Base-by-base conservation (phyloP, 2,888 invertebrate species). In the Clunio marinus region DNA sequence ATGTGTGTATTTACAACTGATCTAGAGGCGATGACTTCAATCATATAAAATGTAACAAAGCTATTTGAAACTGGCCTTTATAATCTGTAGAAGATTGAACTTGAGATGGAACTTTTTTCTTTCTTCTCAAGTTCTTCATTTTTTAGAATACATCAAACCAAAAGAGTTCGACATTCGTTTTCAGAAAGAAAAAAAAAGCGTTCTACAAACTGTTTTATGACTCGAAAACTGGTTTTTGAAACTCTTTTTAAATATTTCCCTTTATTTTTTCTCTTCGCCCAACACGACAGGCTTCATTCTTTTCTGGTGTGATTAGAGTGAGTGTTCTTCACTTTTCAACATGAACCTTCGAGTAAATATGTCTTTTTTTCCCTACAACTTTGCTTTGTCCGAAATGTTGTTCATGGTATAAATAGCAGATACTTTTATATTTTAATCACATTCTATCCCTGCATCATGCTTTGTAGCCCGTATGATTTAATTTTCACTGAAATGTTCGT, bases 381-480 rank as follows among this genome's bases (percentile, higher is more conserved):
- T n/a, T n/a, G n/a, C n/a, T n/a, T n/a, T n/a, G n/a, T n/a, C n/a
- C n/a, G n/a, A n/a, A n/a, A 51, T 20, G 10, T 17, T 32, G 35
- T 32, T 32, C 35, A 32, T 32, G 7, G 35, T n/a, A n/a, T n/a
- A n/a, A n/a, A n/a, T n/a, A n/a, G 35, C 35, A 32, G 35, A n/a
- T 51, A 3, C 58, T 24, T 27, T n/a, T 25, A 58, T 17, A 27
- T 15, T 24, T 58, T 58, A 58, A 58, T 58, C 58, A 51, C 13
- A 51, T 51, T 51, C 17, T 25, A 59, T 59, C 35, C 59, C 59
- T 59, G 59, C 59, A 59, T 59, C 13, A 24, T 59, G 35, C 25
- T 59, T 59, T 59, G 59, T 32, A 8, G 59, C 59, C 59, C 59
- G 59, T 59, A 25, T 59, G 59, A 59, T 59, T 59, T 35, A 28